Evolutionary conservation across 2,797 vertebrate genomes (phyloP).

Genomic region (Lophotriccus pileatus): DNA sequence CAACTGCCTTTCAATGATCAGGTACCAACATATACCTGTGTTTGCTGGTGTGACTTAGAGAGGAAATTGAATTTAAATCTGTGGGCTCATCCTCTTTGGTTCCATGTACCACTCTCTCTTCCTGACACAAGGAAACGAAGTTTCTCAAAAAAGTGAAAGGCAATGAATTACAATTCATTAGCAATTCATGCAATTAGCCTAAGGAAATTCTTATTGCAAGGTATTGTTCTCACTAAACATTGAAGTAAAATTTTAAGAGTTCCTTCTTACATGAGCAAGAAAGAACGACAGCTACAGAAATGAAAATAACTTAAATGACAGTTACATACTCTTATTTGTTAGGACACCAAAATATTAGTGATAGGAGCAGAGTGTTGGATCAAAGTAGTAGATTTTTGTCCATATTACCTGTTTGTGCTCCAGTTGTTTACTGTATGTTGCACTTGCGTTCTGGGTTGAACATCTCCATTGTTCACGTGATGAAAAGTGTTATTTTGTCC

Average conservation of each 20-base stretch:
- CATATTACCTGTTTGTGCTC: fast-evolving
- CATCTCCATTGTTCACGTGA: background rate
- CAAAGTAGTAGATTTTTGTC: background rate
- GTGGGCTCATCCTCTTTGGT: background rate
- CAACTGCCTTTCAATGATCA: background rate
- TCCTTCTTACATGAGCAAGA: background rate
- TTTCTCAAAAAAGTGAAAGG: background rate
- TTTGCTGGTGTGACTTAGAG: background rate
- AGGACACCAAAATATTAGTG: background rate
- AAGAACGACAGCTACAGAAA: background rate
- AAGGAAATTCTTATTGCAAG: background rate
- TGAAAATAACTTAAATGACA: background rate
- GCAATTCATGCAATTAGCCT: background rate
- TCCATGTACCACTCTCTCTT: background rate
- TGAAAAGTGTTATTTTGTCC: background rate
- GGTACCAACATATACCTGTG: background rate
- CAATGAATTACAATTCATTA: background rate
- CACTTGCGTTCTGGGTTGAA: background rate
- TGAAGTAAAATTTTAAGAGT: background rate
- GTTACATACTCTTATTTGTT: background rate
- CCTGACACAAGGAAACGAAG: background rate
- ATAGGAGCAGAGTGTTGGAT: background rate
- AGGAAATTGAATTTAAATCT: background rate
- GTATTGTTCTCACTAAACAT: background rate
- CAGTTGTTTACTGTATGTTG: background rate